Evolutionary conservation across 2,113 vertebrate species (phyloP), one percentile per base, ranked within the genome.

Genomic region (Solenodon paradoxus): DNA sequence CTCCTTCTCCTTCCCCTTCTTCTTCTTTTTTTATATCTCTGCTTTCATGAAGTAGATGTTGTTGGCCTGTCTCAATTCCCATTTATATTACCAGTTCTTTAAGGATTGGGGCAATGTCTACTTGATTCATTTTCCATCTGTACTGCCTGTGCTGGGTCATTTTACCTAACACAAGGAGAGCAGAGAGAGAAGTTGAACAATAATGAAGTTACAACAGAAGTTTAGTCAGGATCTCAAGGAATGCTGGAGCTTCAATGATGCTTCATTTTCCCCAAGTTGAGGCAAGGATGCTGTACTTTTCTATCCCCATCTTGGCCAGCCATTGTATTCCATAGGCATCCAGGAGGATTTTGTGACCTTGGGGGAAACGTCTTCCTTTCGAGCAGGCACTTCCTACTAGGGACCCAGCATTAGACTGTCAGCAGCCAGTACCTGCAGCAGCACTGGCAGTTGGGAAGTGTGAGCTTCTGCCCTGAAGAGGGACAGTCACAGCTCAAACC

Each of bases 401-500:
- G 26, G 19, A 30, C 24, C 69, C 16, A n/a, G 26, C 24, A 68
- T 38, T 26, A n/a, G 40, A 5, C 32, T 90, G 0, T 24, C 42
- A 45, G 66, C 13, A 51, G n/a, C 12, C n/a, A 74, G 16, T 3
- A 20, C 13, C 49, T 1, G 7, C 9, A 40, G 26, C 0, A 28
- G 17, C 1, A 64, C n/a, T n/a, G n/a, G n/a, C n/a, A 0, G 12
- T 72, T 17, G 53, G 42, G 22, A 17, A 40, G 28, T 77, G 17
- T 51, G 2, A 32, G 24, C 32, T 57, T 84, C 20, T 28, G 6
- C 10, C 38, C 9, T 38, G 2, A 12, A 53, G 20, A 30, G 38
- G 1, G 3, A 16, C n/a, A 1, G 22, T 9, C 24, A 3, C 16
- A 68, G 45, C 15, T 16, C 26, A 42, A 15, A 13, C 5, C 30